Evolutionary conservation across 2,888 invertebrate species (phyloP).

Genomic region (Pteria penguin): DNA sequence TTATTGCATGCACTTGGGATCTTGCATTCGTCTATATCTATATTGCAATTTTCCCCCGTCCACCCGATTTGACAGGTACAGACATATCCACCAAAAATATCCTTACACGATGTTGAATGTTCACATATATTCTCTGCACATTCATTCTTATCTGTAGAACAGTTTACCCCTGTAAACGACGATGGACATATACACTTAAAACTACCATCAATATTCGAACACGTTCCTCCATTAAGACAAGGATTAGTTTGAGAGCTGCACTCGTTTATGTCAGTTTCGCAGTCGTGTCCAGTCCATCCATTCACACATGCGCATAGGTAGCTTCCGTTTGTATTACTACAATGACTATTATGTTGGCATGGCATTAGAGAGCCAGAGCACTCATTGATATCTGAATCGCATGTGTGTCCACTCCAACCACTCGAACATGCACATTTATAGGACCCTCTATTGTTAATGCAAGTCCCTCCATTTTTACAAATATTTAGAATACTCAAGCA

Average conservation of each 20-base stretch:
- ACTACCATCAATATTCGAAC: neutral
- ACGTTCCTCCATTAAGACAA: neutral
- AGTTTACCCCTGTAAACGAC: neutral
- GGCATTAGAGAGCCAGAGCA: neutral
- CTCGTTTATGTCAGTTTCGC: neutral
- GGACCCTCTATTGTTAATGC: neutral
- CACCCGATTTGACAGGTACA: neutral
- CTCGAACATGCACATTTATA: neutral
- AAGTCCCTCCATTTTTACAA: neutral
- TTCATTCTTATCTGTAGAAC: neutral
- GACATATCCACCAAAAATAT: neutral
- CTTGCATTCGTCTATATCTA: neutral
- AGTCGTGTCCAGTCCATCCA: neutral
- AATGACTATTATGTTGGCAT: neutral
- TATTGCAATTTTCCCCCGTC: neutral
- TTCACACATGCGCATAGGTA: neutral
- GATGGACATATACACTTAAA: neutral
- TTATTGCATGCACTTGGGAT: neutral
- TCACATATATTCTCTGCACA: neutral
- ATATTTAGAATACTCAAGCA: neutral
- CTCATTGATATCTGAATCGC: neutral
- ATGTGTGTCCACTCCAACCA: neutral
- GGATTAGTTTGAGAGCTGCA: neutral
- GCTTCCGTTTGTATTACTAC: neutral
- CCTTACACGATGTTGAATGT: neutral